A percentile compares a stretch with the other conserved stretches of the same genome.
These are phyloP conservation scores for Caracal caracal DNA, from an alignment of 2,113 vertebrate species.

Conservation along the genomic window DNA sequence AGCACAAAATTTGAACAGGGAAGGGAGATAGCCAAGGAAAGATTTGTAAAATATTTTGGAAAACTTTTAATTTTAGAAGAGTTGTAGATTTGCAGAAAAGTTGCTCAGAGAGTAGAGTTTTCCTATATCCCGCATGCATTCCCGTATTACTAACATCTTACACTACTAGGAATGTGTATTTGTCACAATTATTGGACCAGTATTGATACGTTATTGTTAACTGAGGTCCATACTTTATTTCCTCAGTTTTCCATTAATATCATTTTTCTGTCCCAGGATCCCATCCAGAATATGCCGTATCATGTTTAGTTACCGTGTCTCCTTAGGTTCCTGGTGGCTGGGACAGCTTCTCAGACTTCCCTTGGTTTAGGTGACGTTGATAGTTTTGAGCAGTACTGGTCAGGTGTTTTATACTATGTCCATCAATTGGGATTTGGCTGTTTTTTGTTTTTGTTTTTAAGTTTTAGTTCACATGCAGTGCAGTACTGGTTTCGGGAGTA, in stretches of 20 bases:
- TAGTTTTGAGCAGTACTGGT: background rate
- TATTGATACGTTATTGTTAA: background rate
- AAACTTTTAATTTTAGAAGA: background rate
- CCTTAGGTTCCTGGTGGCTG: background rate
- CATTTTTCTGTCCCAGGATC: slow-evolving; percentile 11
- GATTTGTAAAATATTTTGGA: background rate
- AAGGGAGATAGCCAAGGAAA: slow-evolving; percentile 13
- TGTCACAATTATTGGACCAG: background rate
- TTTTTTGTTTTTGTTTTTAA: background rate
- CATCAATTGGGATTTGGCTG: background rate
- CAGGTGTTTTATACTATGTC: slow-evolving; percentile 1
- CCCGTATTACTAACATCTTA: background rate
- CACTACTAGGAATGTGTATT: background rate
- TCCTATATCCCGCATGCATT: background rate
- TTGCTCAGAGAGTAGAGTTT: slow-evolving; percentile 4
- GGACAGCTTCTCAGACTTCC: slow-evolving; percentile 23
- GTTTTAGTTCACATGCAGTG: no score
- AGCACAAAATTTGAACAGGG: slow-evolving; percentile 14
- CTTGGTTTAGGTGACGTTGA: background rate
- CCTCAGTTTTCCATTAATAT: background rate
- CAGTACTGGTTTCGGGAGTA: no score
- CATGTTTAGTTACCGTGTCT: background rate
- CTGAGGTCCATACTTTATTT: slow-evolving; percentile 22
- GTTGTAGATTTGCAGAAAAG: background rate
- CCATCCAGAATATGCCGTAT: background rate